Evolutionary conservation across 1,140 invertebrate genomes (phyloP).

Genomic region (Hyposmocoma kahamanoa): DNA sequence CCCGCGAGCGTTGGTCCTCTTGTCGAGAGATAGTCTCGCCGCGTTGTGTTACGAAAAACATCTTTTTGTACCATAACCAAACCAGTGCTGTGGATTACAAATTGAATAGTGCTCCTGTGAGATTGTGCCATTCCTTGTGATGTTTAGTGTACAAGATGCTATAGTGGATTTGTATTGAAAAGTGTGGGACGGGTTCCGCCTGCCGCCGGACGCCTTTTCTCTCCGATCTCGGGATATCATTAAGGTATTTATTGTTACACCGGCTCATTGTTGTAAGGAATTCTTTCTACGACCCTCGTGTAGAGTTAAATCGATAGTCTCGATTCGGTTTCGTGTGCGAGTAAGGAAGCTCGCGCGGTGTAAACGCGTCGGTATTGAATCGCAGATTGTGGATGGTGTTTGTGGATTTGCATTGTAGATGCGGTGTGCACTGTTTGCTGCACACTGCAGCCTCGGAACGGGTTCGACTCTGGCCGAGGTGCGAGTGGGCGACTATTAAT

Average conservation of each 20-base stretch:
- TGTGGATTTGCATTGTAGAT: constrained; percentile 62
- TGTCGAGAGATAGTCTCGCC: constrained; percentile 17
- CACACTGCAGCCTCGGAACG: constrained; percentile 28
- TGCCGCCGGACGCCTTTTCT: constrained; percentile 63
- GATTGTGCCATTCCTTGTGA: constrained; percentile 64
- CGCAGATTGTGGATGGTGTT: constrained; percentile 42
- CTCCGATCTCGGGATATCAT: constrained; percentile 68
- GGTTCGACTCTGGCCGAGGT: constrained; percentile 34
- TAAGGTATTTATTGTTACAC: constrained; percentile 73
- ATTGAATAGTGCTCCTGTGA: constrained; percentile 50
- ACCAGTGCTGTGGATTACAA: constrained; percentile 60
- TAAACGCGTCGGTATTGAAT: constrained; percentile 42
- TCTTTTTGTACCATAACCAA: constrained; percentile 58
- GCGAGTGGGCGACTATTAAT: constrained; percentile 56
- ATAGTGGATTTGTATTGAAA: constrained; percentile 65
- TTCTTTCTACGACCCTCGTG: constrained; percentile 57
- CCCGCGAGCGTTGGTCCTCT: constrained; percentile 53
- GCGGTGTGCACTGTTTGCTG: constrained; percentile 36
- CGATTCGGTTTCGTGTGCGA: constrained; percentile 38
- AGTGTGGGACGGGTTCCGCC: constrained; percentile 51
- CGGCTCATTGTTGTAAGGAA: constrained; percentile 68
- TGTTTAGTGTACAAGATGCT: constrained; percentile 53
- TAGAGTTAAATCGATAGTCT: constrained; percentile 63
- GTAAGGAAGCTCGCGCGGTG: constrained; percentile 24
- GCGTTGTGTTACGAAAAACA: constrained; percentile 65